Base-by-base conservation (phyloP, 2,888 invertebrate species). In the Abrostola triplasia region DNA sequence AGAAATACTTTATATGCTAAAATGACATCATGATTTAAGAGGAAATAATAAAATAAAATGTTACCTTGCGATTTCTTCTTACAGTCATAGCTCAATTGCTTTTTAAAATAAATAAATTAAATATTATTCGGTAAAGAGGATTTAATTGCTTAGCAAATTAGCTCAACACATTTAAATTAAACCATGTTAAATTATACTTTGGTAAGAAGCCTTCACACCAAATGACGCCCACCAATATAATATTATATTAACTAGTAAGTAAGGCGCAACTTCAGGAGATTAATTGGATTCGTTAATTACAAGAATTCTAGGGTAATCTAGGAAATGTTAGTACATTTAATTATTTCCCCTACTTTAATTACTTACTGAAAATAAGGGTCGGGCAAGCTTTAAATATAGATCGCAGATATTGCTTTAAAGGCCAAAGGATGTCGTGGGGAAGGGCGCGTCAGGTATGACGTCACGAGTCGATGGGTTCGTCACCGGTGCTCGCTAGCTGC, bases 121-220 rank as follows among this genome's bases (percentile, higher is more conserved):
- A 24, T 24, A 24, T 24, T 24, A 2, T 2, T 24, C 24, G 24
- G 24, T 24, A 24, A 24, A 24, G 24, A 24, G 4, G 24, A 24
- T 24, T 24, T 24, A 24, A 24, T 24, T 24, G 24, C 24, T 24
- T 24, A 24, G 24, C 24, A 24, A 24, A 24, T 24, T 24, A 24
- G 4, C 24, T 24, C 24, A 24, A 2, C 24, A 24, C 24, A 24
- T 24, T 24, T 24, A 4, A 24, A 24, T 24, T 24, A 24, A 4
- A 24, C 4, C 24, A 24, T 24, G 24, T 24, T 24, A 24, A 24
- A 24, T 24, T 24, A 24, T 24, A 24, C 24, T 24, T 24, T 24
- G 24, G 24, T 24, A 77, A 79, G 77, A 79, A 79, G 79, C 84
- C 80, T 83, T 81, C 82, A 72, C 68, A 75, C 62, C 70, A 66